Base-by-base conservation (phyloP, 2,797 vertebrate genomes). In the Manis javanica region DNA sequence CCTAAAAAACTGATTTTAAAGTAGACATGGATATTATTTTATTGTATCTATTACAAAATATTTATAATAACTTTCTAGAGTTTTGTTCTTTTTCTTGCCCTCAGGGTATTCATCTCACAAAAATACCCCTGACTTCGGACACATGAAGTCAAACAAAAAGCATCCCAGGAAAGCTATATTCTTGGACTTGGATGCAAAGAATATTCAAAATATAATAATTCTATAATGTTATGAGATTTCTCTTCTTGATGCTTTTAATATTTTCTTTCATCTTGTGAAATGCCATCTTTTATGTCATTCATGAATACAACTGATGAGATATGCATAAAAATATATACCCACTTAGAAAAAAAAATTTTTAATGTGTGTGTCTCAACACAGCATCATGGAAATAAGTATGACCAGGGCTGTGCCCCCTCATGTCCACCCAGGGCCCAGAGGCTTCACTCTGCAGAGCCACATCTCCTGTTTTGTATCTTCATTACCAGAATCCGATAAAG, bases 221-320 rank as follows among this genome's bases (percentile, higher is more conserved):
- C 6, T 46, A 59, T 16, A 87, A 37, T n/a, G 12, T n/a, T 49
- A 49, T n/a, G 12, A 42, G 24, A 90, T 94, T 92, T 94, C 78
- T 74, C 92, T 69, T 90, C 79, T 49, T 59, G 34, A 88, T 86
- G 77, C 29, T 86, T 86, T 64, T 61, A 85, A 69, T 75, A 69
- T 77, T 94, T 90, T 88, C 83, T 87, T 94, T 95, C 37, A 92
- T 87, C 82, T 95, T 77, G 26, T 51, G 46, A 95, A 90, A 85
- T 68, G 69, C 46, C 15, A 37, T 63, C 46, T 53, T 84, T 85
- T 51, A 91, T 79, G 55, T 75, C n/a, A 71, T 86, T 94, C n/a
- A 39, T 84, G 34, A 92, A 81, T 90, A 79, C 39, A 85, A 94
- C 14, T 37, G n/a, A 89, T 89, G 71, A 74, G 23, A 63, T 86